Percentiles rank a stretch among this genome's conserved stretches.
Conservation (phyloP, 2,113 vertebrate species). For the Indicator maculatus region DNA sequence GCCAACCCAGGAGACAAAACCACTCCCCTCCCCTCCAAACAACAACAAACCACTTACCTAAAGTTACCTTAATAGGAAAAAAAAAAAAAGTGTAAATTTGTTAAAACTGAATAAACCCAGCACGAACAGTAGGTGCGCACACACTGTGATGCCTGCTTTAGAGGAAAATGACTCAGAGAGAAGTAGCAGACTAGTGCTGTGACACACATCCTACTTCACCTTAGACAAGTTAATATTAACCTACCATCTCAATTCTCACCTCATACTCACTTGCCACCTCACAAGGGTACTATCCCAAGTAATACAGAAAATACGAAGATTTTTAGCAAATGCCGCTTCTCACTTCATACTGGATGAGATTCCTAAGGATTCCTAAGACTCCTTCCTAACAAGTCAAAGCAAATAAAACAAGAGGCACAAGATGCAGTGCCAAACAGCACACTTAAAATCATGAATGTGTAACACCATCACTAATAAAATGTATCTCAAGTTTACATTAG, state of each 20-base stretch:
- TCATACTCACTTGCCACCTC: neutral
- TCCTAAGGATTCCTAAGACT: neutral
- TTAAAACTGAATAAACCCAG: neutral
- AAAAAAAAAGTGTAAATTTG: neutral
- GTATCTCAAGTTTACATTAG: neutral
- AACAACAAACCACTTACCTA: neutral
- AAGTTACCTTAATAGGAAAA: neutral
- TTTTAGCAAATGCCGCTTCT: neutral
- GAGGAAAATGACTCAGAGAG: neutral
- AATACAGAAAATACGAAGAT: neutral
- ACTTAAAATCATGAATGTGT: neutral
- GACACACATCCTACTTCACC: neutral
- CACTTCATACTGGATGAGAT: fast-evolving
- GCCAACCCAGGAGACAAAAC: neutral
- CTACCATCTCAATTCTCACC: fast-evolving
- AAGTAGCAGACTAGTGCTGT: neutral
- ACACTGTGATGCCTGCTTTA: neutral
- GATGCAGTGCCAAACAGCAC: neutral
- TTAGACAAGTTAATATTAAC: constrained; percentile 26
- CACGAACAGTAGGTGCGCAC: neutral
- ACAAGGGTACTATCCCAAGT: neutral
- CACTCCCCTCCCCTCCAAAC: neutral
- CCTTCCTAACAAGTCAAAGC: neutral
- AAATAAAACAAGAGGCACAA: neutral
- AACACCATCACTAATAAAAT: neutral